These are phyloP conservation scores for Hypanus sabinus DNA, from an alignment of 2,113 vertebrate genomes.

Conservation along the genomic window DNA sequence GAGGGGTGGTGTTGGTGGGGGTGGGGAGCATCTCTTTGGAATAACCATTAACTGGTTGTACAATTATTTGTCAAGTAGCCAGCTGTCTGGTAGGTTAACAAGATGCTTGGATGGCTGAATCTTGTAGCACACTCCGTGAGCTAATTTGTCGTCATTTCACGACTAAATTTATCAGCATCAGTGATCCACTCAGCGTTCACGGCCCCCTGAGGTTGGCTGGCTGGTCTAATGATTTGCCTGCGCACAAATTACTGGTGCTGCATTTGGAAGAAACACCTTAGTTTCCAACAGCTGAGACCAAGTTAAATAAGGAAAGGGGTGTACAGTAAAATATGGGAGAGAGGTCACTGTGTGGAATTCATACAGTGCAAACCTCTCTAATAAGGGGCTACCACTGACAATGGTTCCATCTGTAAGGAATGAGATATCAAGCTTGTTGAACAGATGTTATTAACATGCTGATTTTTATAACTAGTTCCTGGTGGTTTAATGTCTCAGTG, in stretches of 20 bases:
- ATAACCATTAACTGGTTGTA: slow-evolving; percentile 7
- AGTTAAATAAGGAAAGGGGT: slow-evolving; percentile 33
- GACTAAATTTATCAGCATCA: slow-evolving; percentile 34
- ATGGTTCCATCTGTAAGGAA: neutral
- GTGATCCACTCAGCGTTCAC: slow-evolving; percentile 1
- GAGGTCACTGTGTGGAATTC: neutral
- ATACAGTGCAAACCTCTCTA: neutral
- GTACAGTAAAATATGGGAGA: neutral
- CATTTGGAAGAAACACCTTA: slow-evolving; percentile 34
- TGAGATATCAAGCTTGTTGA: neutral
- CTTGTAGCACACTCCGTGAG: slow-evolving; percentile 32
- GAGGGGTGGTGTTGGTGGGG: neutral
- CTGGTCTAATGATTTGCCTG: slow-evolving; percentile 32
- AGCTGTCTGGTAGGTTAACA: slow-evolving; percentile 36
- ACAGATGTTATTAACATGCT: neutral
- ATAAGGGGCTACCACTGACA: neutral
- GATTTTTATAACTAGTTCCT: neutral
- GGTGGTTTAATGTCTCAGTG: neutral
- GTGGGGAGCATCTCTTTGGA: slow-evolving; percentile 9
- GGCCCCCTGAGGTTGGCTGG: slow-evolving; percentile 28
- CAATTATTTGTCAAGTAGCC: slow-evolving; percentile 35
- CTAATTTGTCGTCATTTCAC: slow-evolving; percentile 34
- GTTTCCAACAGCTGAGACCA: slow-evolving; percentile 37
- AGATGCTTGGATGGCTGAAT: slow-evolving; percentile 28
- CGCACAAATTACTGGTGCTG: slow-evolving; percentile 35